phyloP scores from a whole-genome alignment of 2,113 vertebrate species.

The Charadrius vociferus region DNA sequence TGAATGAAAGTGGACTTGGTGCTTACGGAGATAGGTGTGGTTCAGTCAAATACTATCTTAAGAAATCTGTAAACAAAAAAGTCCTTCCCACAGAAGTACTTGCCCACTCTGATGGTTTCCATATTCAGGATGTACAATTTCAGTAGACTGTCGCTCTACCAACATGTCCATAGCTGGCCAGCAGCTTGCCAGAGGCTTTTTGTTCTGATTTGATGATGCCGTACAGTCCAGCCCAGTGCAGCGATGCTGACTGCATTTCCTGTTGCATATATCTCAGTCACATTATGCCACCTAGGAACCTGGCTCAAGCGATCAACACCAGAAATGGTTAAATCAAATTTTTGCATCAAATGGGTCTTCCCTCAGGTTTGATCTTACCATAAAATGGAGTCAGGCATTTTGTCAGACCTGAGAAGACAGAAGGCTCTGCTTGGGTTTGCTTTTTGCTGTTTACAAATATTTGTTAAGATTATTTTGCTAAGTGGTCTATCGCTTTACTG shows the following conservation, averaged over 20 bases:
- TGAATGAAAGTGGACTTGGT: not conserved
- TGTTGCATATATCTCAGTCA: not conserved
- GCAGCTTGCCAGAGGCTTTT: not conserved
- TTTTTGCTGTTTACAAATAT: not conserved
- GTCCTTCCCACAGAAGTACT: not conserved
- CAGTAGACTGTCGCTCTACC: not conserved
- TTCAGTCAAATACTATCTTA: not conserved
- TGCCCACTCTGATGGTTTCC: not conserved
- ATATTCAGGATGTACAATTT: not conserved
- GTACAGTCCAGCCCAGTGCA: not conserved
- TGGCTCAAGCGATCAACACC: not conserved
- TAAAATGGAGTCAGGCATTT: not conserved
- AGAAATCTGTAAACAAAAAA: not conserved
- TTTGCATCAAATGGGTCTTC: not conserved
- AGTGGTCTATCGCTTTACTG: not conserved
- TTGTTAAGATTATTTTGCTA: not conserved
- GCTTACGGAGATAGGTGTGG: not conserved
- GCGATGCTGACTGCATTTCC: not conserved
- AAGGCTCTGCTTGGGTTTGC: not conserved
- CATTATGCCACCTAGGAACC: not conserved
- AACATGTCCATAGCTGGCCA: not conserved
- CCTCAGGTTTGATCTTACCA: not conserved
- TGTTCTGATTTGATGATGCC: not conserved
- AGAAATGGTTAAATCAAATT: not conserved
- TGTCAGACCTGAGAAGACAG: not conserved